These are phyloP conservation scores for Adelosebastes latens DNA, from an alignment of 2,797 vertebrate species.

Conservation along the genomic window DNA sequence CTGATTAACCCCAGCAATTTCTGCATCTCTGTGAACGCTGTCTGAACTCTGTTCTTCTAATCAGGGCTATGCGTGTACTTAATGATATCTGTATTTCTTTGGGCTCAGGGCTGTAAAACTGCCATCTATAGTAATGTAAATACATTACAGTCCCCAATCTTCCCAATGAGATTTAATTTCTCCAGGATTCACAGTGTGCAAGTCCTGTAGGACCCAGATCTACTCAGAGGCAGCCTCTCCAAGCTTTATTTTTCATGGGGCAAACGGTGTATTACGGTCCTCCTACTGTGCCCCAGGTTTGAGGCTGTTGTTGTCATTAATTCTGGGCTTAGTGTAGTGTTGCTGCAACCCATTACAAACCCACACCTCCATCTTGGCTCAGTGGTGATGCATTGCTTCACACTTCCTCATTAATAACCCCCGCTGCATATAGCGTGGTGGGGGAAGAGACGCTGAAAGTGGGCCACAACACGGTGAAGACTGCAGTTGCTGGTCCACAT, in stretches of 20 bases:
- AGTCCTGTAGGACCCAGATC: slow-evolving; percentile 28
- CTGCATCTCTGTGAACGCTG: slow-evolving; percentile 23
- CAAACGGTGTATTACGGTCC: slow-evolving; percentile 42
- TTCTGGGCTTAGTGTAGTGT: slow-evolving; percentile 47
- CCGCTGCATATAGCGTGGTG: slow-evolving; percentile 29
- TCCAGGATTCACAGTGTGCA: slow-evolving; percentile 19
- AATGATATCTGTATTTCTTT: slow-evolving; percentile 53
- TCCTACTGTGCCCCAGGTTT: slow-evolving; percentile 51
- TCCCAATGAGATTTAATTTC: slow-evolving; percentile 36
- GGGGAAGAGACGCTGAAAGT: slow-evolving; percentile 15
- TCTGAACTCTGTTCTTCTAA: slow-evolving; percentile 38
- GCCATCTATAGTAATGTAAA: slow-evolving; percentile 42
- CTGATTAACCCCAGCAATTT: slow-evolving; percentile 26
- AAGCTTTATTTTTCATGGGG: slow-evolving; percentile 47
- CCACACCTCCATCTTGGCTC: slow-evolving; percentile 62
- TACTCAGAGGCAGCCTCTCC: slow-evolving; percentile 10
- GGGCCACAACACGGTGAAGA: slow-evolving; percentile 18
- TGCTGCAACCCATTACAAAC: slow-evolving; percentile 57
- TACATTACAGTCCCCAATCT: slow-evolving; percentile 41
- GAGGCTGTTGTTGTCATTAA: slow-evolving; percentile 64
- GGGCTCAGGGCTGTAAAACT: slow-evolving; percentile 42
- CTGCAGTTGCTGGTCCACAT: not conserved
- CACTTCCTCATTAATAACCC: slow-evolving; percentile 70
- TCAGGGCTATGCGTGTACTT: slow-evolving; percentile 28
- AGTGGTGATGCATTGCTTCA: slow-evolving; percentile 67